Conservation (phyloP, 2,797 vertebrate genomes). For the Scolopax bukidnonensis region DNA sequence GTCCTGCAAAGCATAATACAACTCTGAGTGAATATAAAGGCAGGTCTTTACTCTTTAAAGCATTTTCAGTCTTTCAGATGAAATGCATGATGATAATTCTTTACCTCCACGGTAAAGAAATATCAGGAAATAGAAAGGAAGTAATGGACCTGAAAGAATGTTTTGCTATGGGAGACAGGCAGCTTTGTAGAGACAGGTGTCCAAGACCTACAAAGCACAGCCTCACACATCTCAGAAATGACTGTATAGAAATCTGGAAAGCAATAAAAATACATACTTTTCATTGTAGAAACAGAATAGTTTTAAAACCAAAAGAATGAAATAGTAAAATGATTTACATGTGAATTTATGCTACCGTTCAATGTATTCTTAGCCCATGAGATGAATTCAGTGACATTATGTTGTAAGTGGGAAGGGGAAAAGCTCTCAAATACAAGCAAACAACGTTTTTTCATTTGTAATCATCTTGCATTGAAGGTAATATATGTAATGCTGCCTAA, state of each 20-base stretch:
- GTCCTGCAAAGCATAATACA: not conserved
- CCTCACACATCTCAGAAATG: not conserved
- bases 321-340: not conserved
- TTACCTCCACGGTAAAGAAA: not conserved
- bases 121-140: not conserved
- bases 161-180: not conserved
- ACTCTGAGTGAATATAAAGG: not conserved
- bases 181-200: not conserved
- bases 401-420: not conserved
- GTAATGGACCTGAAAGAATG: not conserved
- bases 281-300: not conserved
- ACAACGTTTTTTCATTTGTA: not conserved
- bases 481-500: not conserved
- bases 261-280: not conserved
- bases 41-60: not conserved
- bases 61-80: not conserved
- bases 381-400: not conserved
- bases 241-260: not conserved
- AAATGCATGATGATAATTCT: not conserved
- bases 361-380: not conserved
- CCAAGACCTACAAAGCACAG: not conserved
- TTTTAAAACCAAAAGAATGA: not conserved
- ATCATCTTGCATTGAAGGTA: not conserved
- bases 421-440: not conserved
- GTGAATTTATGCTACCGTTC: not conserved